These are phyloP conservation scores for Eledona agricola DNA, from an alignment of 2,888 invertebrate genomes.

Conservation along the genomic window DNA sequence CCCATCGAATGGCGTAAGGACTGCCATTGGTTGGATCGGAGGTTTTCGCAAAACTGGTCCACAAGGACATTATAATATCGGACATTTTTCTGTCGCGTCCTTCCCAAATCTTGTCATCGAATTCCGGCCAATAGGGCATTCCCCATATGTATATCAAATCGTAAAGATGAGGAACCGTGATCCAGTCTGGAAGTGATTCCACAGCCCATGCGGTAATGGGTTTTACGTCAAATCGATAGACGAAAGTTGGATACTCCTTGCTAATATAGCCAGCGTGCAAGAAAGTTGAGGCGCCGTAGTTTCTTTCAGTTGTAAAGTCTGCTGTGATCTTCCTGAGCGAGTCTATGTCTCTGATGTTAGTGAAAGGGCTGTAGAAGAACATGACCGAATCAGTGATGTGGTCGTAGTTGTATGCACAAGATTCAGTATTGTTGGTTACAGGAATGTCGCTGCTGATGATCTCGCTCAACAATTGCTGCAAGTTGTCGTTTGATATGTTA, in stretches of 20 bases:
- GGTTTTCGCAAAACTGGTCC: constrained; percentile 80
- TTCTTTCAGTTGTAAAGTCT: constrained; percentile 78
- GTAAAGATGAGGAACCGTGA: constrained; percentile 82
- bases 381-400: constrained; percentile 77
- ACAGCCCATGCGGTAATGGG: constrained; percentile 72
- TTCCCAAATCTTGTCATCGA: constrained; percentile 75
- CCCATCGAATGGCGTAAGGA: constrained; percentile 78
- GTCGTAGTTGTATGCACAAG: constrained; percentile 68
- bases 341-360: constrained; percentile 70
- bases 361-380: constrained; percentile 79
- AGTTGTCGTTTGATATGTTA: constrained; percentile 68
- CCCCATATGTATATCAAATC: constrained; percentile 86
- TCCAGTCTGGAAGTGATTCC: constrained; percentile 78
- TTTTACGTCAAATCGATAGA: constrained; percentile 80
- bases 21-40: constrained; percentile 76
- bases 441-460: constrained; percentile 70
- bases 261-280: constrained; percentile 73
- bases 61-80: constrained; percentile 82
- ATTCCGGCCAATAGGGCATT: constrained; percentile 75
- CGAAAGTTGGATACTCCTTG: constrained; percentile 68
- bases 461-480: constrained; percentile 68
- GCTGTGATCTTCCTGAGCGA: constrained; percentile 72
- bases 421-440: constrained; percentile 64
- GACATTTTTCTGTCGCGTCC: constrained; percentile 79
- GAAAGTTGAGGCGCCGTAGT: constrained; percentile 75